phyloP scores from a whole-genome alignment of 2,888 invertebrate species.

The Noctua comes region DNA sequence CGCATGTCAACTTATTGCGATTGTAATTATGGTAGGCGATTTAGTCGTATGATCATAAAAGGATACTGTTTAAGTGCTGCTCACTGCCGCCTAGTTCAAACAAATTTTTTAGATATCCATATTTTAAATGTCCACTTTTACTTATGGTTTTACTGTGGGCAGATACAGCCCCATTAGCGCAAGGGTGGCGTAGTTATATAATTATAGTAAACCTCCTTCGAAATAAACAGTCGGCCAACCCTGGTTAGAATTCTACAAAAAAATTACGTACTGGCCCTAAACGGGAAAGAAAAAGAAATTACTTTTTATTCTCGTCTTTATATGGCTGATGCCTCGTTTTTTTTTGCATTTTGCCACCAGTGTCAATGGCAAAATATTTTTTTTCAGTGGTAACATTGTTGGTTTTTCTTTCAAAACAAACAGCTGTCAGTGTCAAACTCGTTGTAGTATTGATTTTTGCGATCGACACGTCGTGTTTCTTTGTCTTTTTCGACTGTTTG shows the following conservation, averaged over 20 bases:
- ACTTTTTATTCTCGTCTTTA: too few species aligned
- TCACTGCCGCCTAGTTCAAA: background rate
- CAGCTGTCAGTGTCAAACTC: constrained; percentile 29
- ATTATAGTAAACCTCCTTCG: background rate
- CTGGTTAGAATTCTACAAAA: background rate
- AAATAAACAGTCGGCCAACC: too few species aligned
- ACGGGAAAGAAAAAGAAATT: background rate
- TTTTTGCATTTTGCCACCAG: background rate
- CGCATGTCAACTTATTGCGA: constrained; percentile 7
- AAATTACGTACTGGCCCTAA: background rate
- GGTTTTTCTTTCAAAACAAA: background rate
- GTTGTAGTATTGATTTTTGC: constrained; percentile 28
- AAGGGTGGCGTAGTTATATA: background rate
- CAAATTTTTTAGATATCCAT: background rate
- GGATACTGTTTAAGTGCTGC: background rate
- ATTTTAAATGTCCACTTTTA: background rate
- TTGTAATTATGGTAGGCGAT: background rate
- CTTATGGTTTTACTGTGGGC: background rate
- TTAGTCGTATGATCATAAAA: background rate
- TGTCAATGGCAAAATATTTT: background rate
- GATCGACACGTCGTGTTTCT: background rate
- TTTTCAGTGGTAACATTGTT: background rate
- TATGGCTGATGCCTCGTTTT: accelerated
- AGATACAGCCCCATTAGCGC: too few species aligned
- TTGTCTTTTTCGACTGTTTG: constrained; percentile 1